Evolutionary conservation across 1,140 invertebrate species (phyloP).

Genomic region (Drosophila takahashii): DNA sequence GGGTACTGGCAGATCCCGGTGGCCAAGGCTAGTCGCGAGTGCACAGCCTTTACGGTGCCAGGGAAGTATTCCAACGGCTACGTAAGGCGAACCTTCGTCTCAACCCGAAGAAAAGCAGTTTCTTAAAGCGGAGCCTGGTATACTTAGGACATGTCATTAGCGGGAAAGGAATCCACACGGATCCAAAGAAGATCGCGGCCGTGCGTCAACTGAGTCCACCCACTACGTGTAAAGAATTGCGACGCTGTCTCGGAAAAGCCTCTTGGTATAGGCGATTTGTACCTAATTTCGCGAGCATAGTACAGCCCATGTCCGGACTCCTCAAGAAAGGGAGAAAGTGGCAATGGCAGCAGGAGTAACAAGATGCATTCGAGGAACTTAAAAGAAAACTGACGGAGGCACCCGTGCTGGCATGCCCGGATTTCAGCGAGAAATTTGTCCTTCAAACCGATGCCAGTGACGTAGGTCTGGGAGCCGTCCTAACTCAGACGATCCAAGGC

Average conservation of each 20-base stretch:
- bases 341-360: conserved; percentile 30
- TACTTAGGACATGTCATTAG: too few species aligned
- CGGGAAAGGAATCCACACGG: too few species aligned
- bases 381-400: neutral
- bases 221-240: too few species aligned
- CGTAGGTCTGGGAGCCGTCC: too few species aligned
- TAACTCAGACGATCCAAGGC: neutral
- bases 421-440: neutral
- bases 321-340: conserved; percentile 41
- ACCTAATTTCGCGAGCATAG: too few species aligned
- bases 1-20: neutral
- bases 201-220: too few species aligned
- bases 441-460: neutral
- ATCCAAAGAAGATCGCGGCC: too few species aligned
- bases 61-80: conserved; percentile 3
- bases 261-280: too few species aligned
- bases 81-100: neutral
- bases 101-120: neutral
- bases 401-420: neutral
- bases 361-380: neutral
- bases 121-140: neutral
- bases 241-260: neutral
- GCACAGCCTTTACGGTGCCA: neutral
- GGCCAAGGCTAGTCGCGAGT: neutral
- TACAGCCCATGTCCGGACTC: conserved; percentile 9